Evolutionary conservation across 2,113 vertebrate species (phyloP).

Genomic region (Carassius carassius): DNA sequence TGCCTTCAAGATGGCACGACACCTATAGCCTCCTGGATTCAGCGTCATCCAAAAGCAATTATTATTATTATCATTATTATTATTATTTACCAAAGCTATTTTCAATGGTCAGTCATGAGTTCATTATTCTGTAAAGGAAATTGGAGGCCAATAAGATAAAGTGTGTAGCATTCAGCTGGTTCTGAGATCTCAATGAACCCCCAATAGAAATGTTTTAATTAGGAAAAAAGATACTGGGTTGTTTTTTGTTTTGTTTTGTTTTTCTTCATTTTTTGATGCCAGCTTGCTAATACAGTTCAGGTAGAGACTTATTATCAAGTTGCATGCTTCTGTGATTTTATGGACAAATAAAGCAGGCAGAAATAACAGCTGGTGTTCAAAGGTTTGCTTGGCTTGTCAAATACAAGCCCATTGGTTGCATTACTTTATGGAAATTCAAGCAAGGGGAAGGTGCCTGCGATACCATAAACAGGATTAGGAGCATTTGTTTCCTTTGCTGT

Average conservation of each 20-base stretch:
- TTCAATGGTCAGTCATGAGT: neutral
- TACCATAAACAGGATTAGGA: slow-evolving; percentile 59
- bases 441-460: slow-evolving; percentile 47
- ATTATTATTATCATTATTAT: neutral
- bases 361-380: slow-evolving; percentile 40
- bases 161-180: neutral
- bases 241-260: too few species aligned
- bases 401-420: slow-evolving; percentile 47
- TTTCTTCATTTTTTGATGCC: neutral
- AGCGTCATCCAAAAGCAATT: neutral
- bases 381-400: slow-evolving; percentile 17
- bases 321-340: neutral
- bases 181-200: too few species aligned
- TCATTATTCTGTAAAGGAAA: neutral
- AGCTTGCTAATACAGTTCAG: slow-evolving; percentile 1
- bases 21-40: too few species aligned
- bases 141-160: neutral
- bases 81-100: neutral
- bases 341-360: slow-evolving; percentile 24
- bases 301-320: slow-evolving; percentile 4
- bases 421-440: slow-evolving; percentile 58
- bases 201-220: neutral
- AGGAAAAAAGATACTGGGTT: neutral
- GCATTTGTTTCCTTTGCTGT: slow-evolving; percentile 63
- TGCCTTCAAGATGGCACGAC: neutral